Percentiles rank a stretch among this genome's conserved stretches.
Conservation (phyloP, 2,888 invertebrate genomes). For the Andrena praecox region DNA sequence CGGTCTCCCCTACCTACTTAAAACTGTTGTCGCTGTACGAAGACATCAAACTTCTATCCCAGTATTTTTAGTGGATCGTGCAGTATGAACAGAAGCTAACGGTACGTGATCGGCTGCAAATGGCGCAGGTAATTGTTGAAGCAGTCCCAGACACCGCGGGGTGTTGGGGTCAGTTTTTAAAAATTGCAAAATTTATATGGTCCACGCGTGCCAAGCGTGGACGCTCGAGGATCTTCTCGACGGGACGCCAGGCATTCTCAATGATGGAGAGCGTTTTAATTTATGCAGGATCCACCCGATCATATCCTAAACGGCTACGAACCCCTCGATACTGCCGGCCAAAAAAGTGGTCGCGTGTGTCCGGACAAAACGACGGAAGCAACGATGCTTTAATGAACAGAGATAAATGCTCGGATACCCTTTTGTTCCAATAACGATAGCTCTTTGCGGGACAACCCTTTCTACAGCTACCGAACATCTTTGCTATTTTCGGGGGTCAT, state of each 20-base stretch:
- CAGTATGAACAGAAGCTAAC: too few relatives aligned
- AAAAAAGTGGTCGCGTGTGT: slow-evolving; percentile 60
- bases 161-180: slow-evolving; percentile 74
- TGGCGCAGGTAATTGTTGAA: slow-evolving; percentile 1
- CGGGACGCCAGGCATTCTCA: slow-evolving; percentile 72
- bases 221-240: slow-evolving; percentile 77
- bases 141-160: not conserved
- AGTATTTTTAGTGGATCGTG: too few relatives aligned
- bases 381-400: slow-evolving; percentile 35
- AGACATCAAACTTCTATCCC: too few relatives aligned
- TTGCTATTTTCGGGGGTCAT: not conserved
- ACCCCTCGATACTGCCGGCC: slow-evolving; percentile 48
- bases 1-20: too few relatives aligned
- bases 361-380: slow-evolving; percentile 63
- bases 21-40: too few relatives aligned
- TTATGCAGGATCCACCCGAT: slow-evolving; percentile 62
- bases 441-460: not conserved
- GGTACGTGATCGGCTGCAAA: not conserved
- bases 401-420: slow-evolving; percentile 17
- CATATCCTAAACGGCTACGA: slow-evolving; percentile 57
- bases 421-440: slow-evolving; percentile 7
- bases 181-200: slow-evolving; percentile 78
- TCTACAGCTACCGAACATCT: not conserved
- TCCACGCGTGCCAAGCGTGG: slow-evolving; percentile 76
- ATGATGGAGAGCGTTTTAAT: slow-evolving; percentile 60